Evolutionary conservation across 2,888 invertebrate species (phyloP).

Genomic region (Campoletis raptor): DNA sequence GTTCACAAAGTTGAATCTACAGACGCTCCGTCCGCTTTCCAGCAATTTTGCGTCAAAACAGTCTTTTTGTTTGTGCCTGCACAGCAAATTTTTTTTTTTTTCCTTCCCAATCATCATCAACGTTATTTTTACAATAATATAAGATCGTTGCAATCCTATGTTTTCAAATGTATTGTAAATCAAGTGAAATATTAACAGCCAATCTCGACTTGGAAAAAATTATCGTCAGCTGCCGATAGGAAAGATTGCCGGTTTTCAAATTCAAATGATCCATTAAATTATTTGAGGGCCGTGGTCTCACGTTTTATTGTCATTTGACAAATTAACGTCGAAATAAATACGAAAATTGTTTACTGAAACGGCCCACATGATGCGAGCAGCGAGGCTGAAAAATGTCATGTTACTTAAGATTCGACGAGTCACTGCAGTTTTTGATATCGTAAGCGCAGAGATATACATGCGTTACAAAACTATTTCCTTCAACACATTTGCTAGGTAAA

Average conservation of each 20-base stretch:
- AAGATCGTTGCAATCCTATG: neutral
- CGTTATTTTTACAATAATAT: neutral
- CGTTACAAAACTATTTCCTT: constrained; percentile 18
- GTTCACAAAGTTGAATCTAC: constrained; percentile 20
- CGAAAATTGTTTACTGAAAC: too few species aligned
- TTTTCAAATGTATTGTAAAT: neutral
- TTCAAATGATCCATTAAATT: neutral
- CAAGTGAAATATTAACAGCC: too few species aligned
- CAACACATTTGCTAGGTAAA: constrained; percentile 31
- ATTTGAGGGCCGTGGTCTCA: neutral
- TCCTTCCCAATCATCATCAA: neutral
- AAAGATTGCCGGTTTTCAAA: too few species aligned
- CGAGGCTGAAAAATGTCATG: too few species aligned
- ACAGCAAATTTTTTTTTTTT: neutral
- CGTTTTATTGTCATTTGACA: neutral
- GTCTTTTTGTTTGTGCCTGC: neutral
- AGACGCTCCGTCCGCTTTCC: constrained; percentile 7
- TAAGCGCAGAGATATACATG: neutral
- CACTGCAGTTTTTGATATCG: neutral
- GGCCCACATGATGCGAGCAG: too few species aligned
- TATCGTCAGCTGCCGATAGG: too few species aligned
- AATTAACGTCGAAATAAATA: too few species aligned
- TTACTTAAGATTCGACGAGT: neutral
- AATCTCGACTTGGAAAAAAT: too few species aligned
- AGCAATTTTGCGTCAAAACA: constrained; percentile 6